A percentile compares a stretch with the other conserved stretches of the same genome.
phyloP scores from a whole-genome alignment of 1,140 invertebrate genomes.

The Drosophila navojoa region DNA sequence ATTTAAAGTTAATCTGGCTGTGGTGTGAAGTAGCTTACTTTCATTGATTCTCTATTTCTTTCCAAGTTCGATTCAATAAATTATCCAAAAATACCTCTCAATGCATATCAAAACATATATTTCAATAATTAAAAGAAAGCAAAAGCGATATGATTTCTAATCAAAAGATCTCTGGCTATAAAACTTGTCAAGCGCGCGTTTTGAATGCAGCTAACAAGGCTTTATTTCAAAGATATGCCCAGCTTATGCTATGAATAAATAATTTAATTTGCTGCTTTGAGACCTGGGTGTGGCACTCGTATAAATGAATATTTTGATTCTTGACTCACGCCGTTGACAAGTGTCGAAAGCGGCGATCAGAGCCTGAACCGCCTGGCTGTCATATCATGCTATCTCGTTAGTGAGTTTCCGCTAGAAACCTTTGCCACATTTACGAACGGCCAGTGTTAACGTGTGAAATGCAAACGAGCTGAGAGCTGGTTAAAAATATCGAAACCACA shows the following conservation, averaged over 20 bases:
- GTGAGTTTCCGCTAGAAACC: slow-evolving; percentile 20
- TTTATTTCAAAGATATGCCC: slow-evolving; percentile 4
- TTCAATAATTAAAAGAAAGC: slow-evolving; percentile 33
- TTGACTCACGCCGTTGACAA: slow-evolving; percentile 45
- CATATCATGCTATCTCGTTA: slow-evolving; percentile 28
- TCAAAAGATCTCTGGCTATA: slow-evolving; percentile 12
- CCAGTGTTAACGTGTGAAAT: slow-evolving; percentile 20
- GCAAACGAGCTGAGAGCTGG: slow-evolving; percentile 6
- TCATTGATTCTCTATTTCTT: too few species aligned
- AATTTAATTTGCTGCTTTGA: slow-evolving; percentile 15
- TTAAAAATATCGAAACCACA: slow-evolving; percentile 32
- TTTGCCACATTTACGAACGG: slow-evolving; percentile 26
- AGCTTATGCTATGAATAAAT: slow-evolving; percentile 33
- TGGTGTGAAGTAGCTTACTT: too few species aligned
- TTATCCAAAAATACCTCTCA: neutral
- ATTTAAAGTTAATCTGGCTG: too few species aligned
- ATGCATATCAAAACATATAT: slow-evolving; percentile 2
- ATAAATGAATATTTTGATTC: slow-evolving; percentile 15
- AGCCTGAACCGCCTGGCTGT: slow-evolving; percentile 44
- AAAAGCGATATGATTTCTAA: slow-evolving; percentile 10
- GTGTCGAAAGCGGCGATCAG: slow-evolving; percentile 52
- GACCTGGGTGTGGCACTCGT: slow-evolving; percentile 54
- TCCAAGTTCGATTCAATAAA: neutral
- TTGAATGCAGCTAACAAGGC: slow-evolving; percentile 42
- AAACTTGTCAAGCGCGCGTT: slow-evolving; percentile 27